phyloP scores from a whole-genome alignment of 2,113 vertebrate genomes.

The Clarias gariepinus region DNA sequence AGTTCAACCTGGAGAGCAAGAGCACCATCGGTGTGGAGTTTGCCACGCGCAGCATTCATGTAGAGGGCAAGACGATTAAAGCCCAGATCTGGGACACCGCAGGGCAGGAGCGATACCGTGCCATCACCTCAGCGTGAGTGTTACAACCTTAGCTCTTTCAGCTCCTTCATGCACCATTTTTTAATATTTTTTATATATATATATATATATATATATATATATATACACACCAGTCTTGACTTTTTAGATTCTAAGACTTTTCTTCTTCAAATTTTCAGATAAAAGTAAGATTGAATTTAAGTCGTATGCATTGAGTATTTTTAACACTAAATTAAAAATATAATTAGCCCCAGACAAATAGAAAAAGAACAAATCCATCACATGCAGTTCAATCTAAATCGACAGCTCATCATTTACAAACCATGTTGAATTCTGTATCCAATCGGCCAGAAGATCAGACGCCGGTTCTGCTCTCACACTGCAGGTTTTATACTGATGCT shows the following conservation, averaged over 20 bases:
- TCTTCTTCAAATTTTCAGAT: neutral
- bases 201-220: too few relatives aligned
- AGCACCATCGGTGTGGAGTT: constrained; percentile 89
- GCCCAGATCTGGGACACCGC: constrained; percentile 89
- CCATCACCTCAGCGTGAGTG: constrained; percentile 86
- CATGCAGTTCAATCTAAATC: neutral
- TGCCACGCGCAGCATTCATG: constrained; percentile 83
- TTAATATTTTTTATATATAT: too few relatives aligned
- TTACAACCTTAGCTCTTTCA: neutral
- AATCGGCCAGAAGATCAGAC: neutral
- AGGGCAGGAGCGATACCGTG: constrained; percentile 83
- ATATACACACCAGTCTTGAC: too few relatives aligned
- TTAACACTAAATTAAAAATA: neutral
- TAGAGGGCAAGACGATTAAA: constrained; percentile 82
- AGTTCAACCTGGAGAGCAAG: constrained; percentile 86
- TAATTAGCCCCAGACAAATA: neutral
- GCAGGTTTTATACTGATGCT: neutral
- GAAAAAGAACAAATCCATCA: neutral
- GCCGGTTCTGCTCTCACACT: neutral
- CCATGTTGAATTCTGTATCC: neutral
- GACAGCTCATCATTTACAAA: neutral
- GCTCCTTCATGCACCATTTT: neutral
- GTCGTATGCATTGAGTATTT: neutral
- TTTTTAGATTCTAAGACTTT: neutral
- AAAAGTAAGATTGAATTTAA: neutral